These are phyloP conservation scores for Perizoma flavofasciatum DNA, from an alignment of 2,888 invertebrate genomes.

Conservation along the genomic window DNA sequence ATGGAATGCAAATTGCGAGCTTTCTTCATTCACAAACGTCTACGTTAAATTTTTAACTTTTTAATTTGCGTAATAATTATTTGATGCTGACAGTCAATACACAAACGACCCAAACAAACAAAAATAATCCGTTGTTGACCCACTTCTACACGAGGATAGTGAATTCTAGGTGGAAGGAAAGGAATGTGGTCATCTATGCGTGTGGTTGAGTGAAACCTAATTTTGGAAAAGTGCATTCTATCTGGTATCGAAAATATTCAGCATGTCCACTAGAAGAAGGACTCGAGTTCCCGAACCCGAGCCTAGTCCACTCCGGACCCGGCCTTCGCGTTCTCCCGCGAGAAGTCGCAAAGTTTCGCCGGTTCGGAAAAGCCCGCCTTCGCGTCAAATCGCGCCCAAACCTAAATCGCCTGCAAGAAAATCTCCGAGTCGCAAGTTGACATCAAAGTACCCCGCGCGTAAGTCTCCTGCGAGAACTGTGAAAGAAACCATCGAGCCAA, in stretches of 20 bases:
- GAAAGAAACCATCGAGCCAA: conserved; percentile 49
- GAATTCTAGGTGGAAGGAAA: conserved; percentile 26
- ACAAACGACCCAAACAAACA: conserved; percentile 14
- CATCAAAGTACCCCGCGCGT: conserved; percentile 67
- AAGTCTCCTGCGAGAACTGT: conserved; percentile 70
- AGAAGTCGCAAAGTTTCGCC: conserved; percentile 70
- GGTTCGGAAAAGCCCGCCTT: conserved; percentile 61
- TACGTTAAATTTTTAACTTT: conserved; percentile 48
- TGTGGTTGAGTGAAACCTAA: conserved; percentile 65
- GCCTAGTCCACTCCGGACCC: conserved; percentile 65
- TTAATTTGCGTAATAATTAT: conserved; percentile 42
- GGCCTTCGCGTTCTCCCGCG: conserved; percentile 75
- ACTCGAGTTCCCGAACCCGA: conserved; percentile 42
- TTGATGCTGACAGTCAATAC: conserved; percentile 28
- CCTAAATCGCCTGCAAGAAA: conserved; percentile 81
- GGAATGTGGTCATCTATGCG: conserved; percentile 59
- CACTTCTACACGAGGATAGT: background rate
- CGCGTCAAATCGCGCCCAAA: conserved; percentile 67
- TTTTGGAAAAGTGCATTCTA: conserved; percentile 51
- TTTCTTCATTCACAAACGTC: conserved; percentile 49
- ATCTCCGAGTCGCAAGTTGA: conserved; percentile 75
- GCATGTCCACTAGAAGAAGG: conserved; percentile 73
- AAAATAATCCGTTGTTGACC: conserved; percentile 10
- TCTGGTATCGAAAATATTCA: conserved; percentile 41
- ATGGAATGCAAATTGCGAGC: conserved; percentile 3